Percentiles rank a stretch among this genome's conserved stretches.
Conservation (phyloP, 1,140 invertebrate genomes). For the Tetramorium simillimum region DNA sequence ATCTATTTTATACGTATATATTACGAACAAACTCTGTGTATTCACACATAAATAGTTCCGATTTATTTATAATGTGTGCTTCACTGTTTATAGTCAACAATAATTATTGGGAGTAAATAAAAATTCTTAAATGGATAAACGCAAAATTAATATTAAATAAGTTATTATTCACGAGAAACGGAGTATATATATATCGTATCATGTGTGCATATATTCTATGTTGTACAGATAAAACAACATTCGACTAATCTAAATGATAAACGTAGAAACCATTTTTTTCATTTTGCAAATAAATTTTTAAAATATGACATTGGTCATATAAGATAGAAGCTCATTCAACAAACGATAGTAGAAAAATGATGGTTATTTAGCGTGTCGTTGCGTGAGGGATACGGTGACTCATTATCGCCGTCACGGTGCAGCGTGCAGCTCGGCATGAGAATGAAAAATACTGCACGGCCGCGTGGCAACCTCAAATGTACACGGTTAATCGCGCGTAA, state of each 20-base stretch:
- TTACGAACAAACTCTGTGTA: slow-evolving; percentile 69
- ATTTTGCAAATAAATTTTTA: background rate
- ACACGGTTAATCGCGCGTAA: slow-evolving; percentile 62
- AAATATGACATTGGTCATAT: background rate
- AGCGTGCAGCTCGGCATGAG: slow-evolving; percentile 9
- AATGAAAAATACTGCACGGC: slow-evolving; percentile 67
- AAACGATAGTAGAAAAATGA: slow-evolving; percentile 68
- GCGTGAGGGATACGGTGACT: slow-evolving; percentile 63
- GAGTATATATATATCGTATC: no score
- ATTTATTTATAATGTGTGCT: slow-evolving; percentile 63
- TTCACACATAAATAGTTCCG: background rate
- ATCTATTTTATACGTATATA: slow-evolving; percentile 56
- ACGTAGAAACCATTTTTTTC: background rate
- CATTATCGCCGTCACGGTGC: slow-evolving; percentile 66
- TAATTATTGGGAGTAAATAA: slow-evolving; percentile 48
- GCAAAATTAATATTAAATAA: slow-evolving; percentile 31
- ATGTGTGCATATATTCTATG: no score
- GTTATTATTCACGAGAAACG: background rate
- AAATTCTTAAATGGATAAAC: slow-evolving; percentile 33
- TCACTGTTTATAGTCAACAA: background rate
- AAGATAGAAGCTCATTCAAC: slow-evolving; percentile 51
- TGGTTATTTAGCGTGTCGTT: slow-evolving; percentile 64
- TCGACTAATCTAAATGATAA: background rate
- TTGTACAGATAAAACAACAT: background rate
- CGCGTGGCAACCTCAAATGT: slow-evolving; percentile 46